Percentiles rank a stretch among this genome's conserved stretches.
Conservation (phyloP, 2,888 invertebrate species). For the Spisula solida region DNA sequence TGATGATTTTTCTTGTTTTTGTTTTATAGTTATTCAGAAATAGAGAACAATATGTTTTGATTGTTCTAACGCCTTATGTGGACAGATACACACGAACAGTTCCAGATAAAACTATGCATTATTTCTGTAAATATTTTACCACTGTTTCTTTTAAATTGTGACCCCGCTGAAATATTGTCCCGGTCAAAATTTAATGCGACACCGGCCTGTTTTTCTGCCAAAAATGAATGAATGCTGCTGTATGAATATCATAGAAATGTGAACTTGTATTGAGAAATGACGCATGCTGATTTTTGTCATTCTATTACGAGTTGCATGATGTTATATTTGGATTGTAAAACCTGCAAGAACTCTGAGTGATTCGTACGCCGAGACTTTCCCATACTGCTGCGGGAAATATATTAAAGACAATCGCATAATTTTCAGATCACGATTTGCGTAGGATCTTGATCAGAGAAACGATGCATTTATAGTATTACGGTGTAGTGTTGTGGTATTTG, state of each 20-base stretch:
- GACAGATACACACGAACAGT: not conserved
- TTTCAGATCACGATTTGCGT: not conserved
- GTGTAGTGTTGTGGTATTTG: not conserved
- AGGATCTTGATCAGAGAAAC: not conserved
- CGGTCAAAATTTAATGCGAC: too few species aligned
- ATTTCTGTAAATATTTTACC: not conserved
- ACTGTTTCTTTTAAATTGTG: too few species aligned
- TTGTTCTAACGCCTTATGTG: not conserved
- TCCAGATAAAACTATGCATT: conserved; percentile 1
- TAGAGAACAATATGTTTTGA: conserved; percentile 3
- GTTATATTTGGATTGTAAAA: not conserved
- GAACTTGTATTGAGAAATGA: not conserved
- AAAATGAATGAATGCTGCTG: not conserved
- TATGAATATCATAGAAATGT: not conserved
- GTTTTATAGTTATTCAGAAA: not conserved
- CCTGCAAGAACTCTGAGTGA: not conserved
- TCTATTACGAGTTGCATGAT: not conserved
- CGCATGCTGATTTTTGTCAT: not conserved
- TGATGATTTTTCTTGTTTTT: not conserved
- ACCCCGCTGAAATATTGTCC: too few species aligned
- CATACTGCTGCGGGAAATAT: not conserved
- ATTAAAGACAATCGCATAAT: not conserved
- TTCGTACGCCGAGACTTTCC: not conserved
- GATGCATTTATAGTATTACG: not conserved
- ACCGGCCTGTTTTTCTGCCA: not conserved